Evolutionary conservation across 2,888 invertebrate genomes (phyloP).

Genomic region (Hedya salicella): DNA sequence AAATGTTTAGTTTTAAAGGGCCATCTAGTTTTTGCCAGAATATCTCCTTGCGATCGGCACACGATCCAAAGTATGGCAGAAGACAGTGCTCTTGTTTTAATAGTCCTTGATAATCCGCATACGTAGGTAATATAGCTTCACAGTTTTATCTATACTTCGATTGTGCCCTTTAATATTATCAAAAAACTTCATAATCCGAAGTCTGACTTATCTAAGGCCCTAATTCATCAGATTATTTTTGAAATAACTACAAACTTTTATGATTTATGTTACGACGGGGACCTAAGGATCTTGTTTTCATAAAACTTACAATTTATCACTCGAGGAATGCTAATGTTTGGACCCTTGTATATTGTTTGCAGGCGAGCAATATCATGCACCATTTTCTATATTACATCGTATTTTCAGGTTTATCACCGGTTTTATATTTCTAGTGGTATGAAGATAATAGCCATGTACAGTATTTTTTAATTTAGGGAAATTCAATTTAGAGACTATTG

Average conservation of each 20-base stretch:
- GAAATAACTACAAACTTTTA: constrained; percentile 4
- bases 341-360: constrained; percentile 4
- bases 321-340: neutral
- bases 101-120: too few species aligned
- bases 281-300: constrained; percentile 4
- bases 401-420: neutral
- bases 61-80: too few species aligned
- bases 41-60: too few species aligned
- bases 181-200: neutral
- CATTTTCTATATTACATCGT: neutral
- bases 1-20: too few species aligned
- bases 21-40: too few species aligned
- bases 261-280: constrained; percentile 9
- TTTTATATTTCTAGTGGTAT: neutral
- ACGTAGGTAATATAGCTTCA: neutral
- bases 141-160: neutral
- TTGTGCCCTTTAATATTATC: neutral
- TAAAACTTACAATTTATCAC: constrained; percentile 11
- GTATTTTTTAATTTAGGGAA: too few species aligned
- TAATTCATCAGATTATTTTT: neutral
- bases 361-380: neutral
- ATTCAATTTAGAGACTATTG: too few species aligned
- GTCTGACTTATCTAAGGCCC: neutral
- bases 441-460: neutral
- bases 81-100: too few species aligned